Conservation (phyloP, 2,113 vertebrate genomes). For the Phalacrocorax brasilianus region DNA sequence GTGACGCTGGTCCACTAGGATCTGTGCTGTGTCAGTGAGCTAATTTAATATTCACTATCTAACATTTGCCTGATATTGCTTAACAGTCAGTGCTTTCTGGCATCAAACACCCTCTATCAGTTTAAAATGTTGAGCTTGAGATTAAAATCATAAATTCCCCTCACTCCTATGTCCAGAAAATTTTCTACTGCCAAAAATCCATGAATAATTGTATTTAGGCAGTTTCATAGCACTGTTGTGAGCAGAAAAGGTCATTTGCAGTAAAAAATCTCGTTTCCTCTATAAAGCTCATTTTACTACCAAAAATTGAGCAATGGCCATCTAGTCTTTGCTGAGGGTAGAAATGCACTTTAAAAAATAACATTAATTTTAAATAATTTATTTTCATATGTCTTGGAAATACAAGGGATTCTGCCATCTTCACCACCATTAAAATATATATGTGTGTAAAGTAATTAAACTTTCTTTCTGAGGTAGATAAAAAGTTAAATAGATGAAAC, state of each 20-base stretch:
- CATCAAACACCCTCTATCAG: neutral
- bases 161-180: neutral
- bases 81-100: neutral
- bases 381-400: neutral
- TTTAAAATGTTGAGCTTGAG: neutral
- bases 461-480: neutral
- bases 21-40: neutral
- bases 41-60: neutral
- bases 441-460: neutral
- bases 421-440: neutral
- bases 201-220: neutral
- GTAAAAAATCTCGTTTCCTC: neutral
- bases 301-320: neutral
- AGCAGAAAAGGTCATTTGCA: neutral
- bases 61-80: neutral
- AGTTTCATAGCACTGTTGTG: neutral
- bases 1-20: neutral
- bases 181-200: neutral
- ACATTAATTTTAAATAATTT: neutral
- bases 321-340: neutral
- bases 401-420: neutral
- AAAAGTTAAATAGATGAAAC: neutral
- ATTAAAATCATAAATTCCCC: neutral
- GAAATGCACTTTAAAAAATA: neutral
- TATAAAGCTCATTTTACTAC: constrained; percentile 5